Evolutionary conservation across 1,140 invertebrate species (phyloP).

Genomic region (Hetaerina americana): DNA sequence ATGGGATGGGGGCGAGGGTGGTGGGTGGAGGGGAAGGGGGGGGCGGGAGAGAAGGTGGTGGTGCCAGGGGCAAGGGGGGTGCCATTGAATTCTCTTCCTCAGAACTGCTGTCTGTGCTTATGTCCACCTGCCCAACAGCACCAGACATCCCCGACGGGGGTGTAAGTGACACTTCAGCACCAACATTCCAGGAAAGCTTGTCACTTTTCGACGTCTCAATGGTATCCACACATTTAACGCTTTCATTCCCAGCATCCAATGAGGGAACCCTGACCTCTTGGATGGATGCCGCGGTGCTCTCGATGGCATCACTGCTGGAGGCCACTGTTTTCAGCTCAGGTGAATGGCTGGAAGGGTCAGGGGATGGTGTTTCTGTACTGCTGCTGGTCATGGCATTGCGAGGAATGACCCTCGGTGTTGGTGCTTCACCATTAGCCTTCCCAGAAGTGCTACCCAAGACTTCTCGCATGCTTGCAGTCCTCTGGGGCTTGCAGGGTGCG

Average conservation of each 20-base stretch:
- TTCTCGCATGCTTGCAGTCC: conserved; percentile 68
- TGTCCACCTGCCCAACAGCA: background rate
- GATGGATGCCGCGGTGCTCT: background rate
- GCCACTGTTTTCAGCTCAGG: background rate
- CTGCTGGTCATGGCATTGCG: background rate
- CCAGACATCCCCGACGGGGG: background rate
- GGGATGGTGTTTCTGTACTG: background rate
- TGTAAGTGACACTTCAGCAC: background rate
- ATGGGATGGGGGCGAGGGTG: background rate
- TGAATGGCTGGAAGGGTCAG: background rate
- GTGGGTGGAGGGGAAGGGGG: background rate
- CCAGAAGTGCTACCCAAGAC: background rate
- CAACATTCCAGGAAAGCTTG: background rate
- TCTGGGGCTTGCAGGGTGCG: conserved; percentile 61
- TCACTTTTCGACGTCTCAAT: background rate
- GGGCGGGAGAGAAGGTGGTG: background rate
- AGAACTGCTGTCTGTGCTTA: background rate
- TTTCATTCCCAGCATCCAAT: too few species aligned
- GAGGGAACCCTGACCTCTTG: too few species aligned
- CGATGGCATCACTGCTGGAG: background rate
- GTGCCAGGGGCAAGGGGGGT: background rate
- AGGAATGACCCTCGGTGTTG: background rate
- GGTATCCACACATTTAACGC: background rate
- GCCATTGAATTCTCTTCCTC: background rate
- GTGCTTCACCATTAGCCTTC: background rate